Evolutionary conservation across 1,140 invertebrate genomes (phyloP).

Genomic region (Caenorhabditis tropicalis): DNA sequence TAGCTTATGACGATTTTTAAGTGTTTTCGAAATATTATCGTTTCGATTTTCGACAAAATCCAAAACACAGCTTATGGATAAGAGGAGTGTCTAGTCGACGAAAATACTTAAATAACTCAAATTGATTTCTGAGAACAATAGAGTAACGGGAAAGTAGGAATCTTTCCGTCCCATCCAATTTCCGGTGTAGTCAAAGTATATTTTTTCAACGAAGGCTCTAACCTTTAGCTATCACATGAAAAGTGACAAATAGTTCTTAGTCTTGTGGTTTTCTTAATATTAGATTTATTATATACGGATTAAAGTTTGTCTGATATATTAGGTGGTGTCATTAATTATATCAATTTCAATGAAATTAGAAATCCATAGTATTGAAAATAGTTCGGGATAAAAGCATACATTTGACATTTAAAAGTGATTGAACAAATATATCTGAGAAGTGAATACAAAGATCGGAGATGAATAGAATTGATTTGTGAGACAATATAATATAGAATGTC

Average conservation of each 20-base stretch:
- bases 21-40: not conserved
- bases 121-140: not conserved
- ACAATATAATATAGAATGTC: slow-evolving; percentile 29
- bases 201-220: not conserved
- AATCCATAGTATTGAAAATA: too few species aligned
- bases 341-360: too few species aligned
- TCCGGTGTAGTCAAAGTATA: not conserved
- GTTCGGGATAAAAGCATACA: too few species aligned
- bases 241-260: not conserved
- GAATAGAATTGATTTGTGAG: not conserved
- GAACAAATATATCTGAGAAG: too few species aligned
- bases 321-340: too few species aligned
- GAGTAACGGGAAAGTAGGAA: not conserved
- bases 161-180: not conserved
- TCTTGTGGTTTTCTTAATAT: not conserved
- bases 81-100: not conserved
- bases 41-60: not conserved
- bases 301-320: too few species aligned
- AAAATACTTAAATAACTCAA: not conserved
- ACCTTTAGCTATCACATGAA: not conserved
- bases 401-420: too few species aligned
- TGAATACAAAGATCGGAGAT: not conserved
- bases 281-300: too few species aligned
- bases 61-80: not conserved
- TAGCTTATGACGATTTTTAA: not conserved